phyloP scores from a whole-genome alignment of 2,797 vertebrate genomes.

The Peromyscus eremicus region DNA sequence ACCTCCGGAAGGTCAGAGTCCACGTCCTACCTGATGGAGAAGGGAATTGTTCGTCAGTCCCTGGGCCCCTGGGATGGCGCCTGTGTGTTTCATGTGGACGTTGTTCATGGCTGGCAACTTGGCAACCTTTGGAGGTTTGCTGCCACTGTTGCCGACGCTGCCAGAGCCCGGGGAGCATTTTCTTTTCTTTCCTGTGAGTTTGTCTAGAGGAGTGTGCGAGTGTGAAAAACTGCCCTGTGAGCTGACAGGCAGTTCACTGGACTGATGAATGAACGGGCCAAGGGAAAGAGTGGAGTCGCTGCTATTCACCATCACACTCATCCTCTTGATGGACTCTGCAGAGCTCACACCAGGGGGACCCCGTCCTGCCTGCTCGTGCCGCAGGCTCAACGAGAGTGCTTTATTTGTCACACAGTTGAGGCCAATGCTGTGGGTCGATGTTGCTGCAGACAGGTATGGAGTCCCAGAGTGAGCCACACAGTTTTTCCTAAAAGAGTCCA shows the following conservation, averaged over 20 bases:
- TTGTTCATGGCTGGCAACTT: slow-evolving; percentile 97
- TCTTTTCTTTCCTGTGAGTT: slow-evolving; percentile 96
- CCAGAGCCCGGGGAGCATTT: slow-evolving; percentile 94
- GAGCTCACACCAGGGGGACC: slow-evolving; percentile 94
- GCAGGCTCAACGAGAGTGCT: slow-evolving; percentile 94
- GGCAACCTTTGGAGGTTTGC: slow-evolving; percentile 95
- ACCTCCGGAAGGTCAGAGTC: neutral
- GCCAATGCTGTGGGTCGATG: slow-evolving; percentile 93
- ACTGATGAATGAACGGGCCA: slow-evolving; percentile 96
- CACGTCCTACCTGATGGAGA: slow-evolving; percentile 95
- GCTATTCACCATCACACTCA: slow-evolving; percentile 99
- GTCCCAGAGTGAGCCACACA: slow-evolving; percentile 94
- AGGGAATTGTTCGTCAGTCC: slow-evolving; percentile 96
- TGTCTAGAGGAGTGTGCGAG: slow-evolving; percentile 92
- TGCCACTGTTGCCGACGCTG: slow-evolving; percentile 87
- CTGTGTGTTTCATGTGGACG: slow-evolving; percentile 96
- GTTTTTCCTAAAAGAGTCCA: slow-evolving; percentile 96
- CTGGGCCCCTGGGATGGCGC: slow-evolving; percentile 94
- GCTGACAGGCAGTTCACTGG: slow-evolving; percentile 88
- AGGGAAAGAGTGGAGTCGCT: slow-evolving; percentile 98
- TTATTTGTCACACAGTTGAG: slow-evolving; percentile 94
- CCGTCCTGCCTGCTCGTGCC: slow-evolving; percentile 94
- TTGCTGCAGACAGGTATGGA: slow-evolving; percentile 91
- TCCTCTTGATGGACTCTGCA: slow-evolving; percentile 98
- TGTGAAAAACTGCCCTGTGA: slow-evolving; percentile 92